Percentiles rank a stretch among this genome's conserved stretches.
Evolutionary conservation across 2,113 vertebrate genomes (phyloP).

Genomic region (Noturus placidus): DNA sequence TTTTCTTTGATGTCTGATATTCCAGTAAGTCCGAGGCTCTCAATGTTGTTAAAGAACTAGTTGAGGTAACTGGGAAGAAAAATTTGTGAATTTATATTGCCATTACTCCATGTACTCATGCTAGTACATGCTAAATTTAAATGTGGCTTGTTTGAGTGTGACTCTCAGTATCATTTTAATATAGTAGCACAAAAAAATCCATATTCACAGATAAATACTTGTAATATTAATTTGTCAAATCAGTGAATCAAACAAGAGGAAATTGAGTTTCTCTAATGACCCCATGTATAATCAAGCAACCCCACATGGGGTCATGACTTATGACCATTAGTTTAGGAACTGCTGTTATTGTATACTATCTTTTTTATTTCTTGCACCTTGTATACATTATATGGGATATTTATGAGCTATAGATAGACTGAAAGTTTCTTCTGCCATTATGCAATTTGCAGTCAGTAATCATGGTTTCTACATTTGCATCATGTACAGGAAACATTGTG

Average conservation of each 20-base stretch:
- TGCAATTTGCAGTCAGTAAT: neutral
- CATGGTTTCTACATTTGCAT: constrained; percentile 21
- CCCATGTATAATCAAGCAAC: neutral
- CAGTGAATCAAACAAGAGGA: neutral
- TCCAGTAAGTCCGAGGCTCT: too few species aligned
- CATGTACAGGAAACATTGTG: constrained; percentile 88
- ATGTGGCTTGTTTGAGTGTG: neutral
- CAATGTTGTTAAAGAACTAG: neutral
- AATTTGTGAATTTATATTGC: neutral
- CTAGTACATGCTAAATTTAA: neutral
- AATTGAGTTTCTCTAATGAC: neutral
- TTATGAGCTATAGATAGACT: neutral
- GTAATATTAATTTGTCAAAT: neutral
- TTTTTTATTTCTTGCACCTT: neutral
- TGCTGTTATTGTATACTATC: neutral
- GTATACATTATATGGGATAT: neutral
- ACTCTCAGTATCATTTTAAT: neutral
- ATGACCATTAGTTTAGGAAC: neutral
- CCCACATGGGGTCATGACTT: neutral
- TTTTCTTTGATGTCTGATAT: neutral
- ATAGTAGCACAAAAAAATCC: neutral
- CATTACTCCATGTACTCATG: neutral
- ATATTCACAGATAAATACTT: neutral
- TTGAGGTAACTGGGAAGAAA: neutral
- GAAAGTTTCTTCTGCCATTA: neutral